Evolutionary conservation across 2,888 invertebrate genomes (phyloP), one percentile per base, ranked within the genome.

Genomic region (Torymus tubicola): DNA sequence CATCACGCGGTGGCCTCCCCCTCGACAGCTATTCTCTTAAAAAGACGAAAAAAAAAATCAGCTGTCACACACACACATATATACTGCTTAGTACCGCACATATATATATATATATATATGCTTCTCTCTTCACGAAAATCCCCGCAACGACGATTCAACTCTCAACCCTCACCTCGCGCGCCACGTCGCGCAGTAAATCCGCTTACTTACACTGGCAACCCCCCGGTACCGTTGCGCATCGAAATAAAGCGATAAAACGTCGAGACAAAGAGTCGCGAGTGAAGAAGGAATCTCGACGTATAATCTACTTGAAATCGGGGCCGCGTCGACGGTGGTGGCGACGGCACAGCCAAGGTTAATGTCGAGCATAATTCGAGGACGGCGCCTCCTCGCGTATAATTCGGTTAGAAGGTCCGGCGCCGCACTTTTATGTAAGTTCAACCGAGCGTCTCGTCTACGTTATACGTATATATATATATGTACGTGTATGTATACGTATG

Each of bases 391-490:
- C 52, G 78, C 78, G 80, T 73, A 75, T 83, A 85, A 84, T 84
- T 84, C 78, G 72, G 71, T 80, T 80, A 75, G 82, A 78, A 71
- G 58, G 72, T 82, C 64, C 60, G 73, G 65, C 50, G 71, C 74
- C 72, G 70, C 81, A 82, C 84, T 84, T 85, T 83, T 84, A 84
- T 82, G 84, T 64, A 79, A 79, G 84, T 71, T 72, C 72, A 67
- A 65, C 57, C 58, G 64, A 57, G n/a, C 58, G 42, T 21, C 24
- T 24, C 13, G 11, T 10, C 0, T 63, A 14, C 64, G 31, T 16
- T 61, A 24, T 24, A 61, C 61, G 24, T 16, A 2, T 67, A 1
- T 5, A 13, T 13, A 31, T 50, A 10, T 10, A n/a, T 16, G 3
- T 60, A 10, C 52, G 12, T n/a, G n/a, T n/a, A n/a, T n/a, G n/a